A percentile compares a stretch with the other conserved stretches of the same genome.
Evolutionary conservation across 2,888 invertebrate species (phyloP).

Genomic region (Leptura quadrifasciata): DNA sequence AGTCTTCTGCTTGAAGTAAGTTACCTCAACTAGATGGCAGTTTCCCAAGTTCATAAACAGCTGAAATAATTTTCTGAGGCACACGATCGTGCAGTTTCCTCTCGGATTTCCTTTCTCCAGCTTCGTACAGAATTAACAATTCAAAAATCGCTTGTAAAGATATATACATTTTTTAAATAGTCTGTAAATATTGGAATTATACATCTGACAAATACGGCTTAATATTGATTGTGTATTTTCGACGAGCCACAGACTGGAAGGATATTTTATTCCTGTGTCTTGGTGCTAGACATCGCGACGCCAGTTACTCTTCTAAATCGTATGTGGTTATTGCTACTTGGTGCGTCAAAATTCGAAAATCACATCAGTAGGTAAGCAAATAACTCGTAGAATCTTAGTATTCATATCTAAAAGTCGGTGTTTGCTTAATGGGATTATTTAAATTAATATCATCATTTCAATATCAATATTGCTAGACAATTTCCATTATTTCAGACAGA

Average conservation of each 20-base stretch:
- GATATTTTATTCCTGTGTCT: conserved; percentile 1
- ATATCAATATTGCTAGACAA: too few relatives aligned
- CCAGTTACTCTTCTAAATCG: not conserved
- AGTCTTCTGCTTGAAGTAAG: too few relatives aligned
- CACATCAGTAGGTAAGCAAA: not conserved
- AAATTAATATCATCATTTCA: not conserved
- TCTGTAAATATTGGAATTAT: not conserved
- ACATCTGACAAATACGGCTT: not conserved
- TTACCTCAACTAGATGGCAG: too few relatives aligned
- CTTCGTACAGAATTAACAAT: too few relatives aligned
- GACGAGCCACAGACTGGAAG: not conserved
- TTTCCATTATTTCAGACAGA: too few relatives aligned
- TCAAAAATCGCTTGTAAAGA: too few relatives aligned
- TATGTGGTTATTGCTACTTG: not conserved
- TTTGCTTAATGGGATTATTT: not conserved
- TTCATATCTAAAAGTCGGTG: not conserved
- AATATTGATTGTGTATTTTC: conserved; percentile 28
- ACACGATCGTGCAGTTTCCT: too few relatives aligned
- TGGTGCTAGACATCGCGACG: conserved; percentile 17
- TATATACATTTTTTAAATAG: not conserved
- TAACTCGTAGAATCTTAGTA: not conserved
- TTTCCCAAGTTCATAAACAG: too few relatives aligned
- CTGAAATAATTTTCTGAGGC: too few relatives aligned
- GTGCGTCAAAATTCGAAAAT: not conserved
- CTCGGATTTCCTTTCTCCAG: too few relatives aligned